Conservation (phyloP, 2,888 invertebrate species). For the Trichopoda pennipes region DNA sequence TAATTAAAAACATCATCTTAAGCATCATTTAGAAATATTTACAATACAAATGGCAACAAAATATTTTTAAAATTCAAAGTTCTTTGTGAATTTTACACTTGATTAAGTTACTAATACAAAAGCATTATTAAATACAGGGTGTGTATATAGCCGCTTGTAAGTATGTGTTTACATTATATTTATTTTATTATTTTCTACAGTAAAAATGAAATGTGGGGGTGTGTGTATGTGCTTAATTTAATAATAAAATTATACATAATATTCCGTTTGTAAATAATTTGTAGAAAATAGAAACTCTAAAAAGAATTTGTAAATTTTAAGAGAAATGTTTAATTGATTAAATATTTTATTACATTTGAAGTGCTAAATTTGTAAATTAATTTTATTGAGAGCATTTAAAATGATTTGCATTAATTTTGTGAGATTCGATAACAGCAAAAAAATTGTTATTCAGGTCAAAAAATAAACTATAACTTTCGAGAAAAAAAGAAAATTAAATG, state of each 20-base stretch:
- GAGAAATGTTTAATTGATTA: too few relatives aligned
- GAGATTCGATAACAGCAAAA: not conserved
- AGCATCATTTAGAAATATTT: not conserved
- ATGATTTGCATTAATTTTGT: not conserved
- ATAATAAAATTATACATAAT: too few relatives aligned
- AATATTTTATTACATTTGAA: too few relatives aligned
- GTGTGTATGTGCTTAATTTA: too few relatives aligned
- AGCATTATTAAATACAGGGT: conserved; percentile 9
- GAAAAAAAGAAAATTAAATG: too few relatives aligned
- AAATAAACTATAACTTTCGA: too few relatives aligned
- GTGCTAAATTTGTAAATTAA: too few relatives aligned
- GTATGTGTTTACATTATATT: not conserved
- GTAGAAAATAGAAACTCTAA: too few relatives aligned
- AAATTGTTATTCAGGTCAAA: not conserved
- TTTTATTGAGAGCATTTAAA: not conserved
- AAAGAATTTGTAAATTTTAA: too few relatives aligned
- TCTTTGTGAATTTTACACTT: conserved; percentile 43
- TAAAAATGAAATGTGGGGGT: too few relatives aligned
- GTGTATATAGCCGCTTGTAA: not conserved
- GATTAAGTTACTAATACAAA: conserved; percentile 32
- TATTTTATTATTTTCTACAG: too few relatives aligned
- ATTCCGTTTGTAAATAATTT: too few relatives aligned
- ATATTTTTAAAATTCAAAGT: not conserved
- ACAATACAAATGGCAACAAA: not conserved
- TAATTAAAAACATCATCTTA: not conserved